Evolutionary conservation across 2,888 invertebrate genomes (phyloP).

Genomic region (Cantharis lateralis): DNA sequence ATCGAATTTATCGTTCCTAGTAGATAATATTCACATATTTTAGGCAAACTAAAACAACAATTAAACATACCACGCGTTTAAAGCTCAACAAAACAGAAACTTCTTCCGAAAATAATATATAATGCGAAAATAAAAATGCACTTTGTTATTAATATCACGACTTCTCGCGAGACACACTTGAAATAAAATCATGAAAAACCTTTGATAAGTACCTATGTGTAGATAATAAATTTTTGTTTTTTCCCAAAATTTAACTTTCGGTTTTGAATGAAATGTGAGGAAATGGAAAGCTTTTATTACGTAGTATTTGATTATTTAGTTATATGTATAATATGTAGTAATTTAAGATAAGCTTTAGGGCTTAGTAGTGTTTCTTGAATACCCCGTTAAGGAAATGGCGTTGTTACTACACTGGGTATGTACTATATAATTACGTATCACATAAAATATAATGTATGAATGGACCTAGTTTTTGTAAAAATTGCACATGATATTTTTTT

Average conservation of each 20-base stretch:
- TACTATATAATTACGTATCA: too few relatives aligned
- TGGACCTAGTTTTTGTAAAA: too few relatives aligned
- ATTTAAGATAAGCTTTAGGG: too few relatives aligned
- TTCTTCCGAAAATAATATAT: background rate
- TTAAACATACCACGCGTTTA: background rate
- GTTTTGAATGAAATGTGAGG: background rate
- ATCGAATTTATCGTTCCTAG: background rate
- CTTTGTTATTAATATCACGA: background rate
- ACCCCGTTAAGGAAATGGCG: too few relatives aligned
- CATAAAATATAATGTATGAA: too few relatives aligned
- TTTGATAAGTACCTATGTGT: too few relatives aligned
- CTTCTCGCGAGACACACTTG: background rate
- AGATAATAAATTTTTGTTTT: background rate
- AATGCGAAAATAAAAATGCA: background rate
- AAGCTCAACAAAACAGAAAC: background rate
- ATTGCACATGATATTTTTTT: too few relatives aligned
- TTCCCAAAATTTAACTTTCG: too few relatives aligned
- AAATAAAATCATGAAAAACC: background rate
- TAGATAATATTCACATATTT: background rate
- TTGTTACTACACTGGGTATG: too few relatives aligned
- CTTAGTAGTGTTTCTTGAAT: too few relatives aligned
- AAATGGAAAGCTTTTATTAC: background rate
- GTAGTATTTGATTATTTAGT: too few relatives aligned
- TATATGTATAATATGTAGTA: too few relatives aligned
- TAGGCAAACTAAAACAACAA: background rate